Evolutionary conservation across 37 sponge, comb jelly and placozoan genomes (phyloP), one percentile per base, ranked within the genome.

Genomic region (Ianthella basta): DNA sequence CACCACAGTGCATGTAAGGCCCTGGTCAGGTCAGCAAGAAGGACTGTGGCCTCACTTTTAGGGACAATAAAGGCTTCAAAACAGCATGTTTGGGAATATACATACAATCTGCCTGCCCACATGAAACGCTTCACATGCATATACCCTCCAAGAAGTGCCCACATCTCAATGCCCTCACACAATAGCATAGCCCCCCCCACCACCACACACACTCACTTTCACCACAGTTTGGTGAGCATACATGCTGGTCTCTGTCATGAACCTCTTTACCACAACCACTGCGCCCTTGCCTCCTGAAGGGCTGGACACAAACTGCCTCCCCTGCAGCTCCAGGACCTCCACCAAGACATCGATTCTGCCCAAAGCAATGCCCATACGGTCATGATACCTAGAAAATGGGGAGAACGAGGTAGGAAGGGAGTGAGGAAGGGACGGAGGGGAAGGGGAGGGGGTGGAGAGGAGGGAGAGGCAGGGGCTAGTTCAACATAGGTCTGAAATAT

Each of bases 311-410:
- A 44, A 92, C 84, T 80, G 56, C 63, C 83, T 91, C 24, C 92
- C 92, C 30, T 90, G 91, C 34, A 94, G 79, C 19, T 85, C 83
- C 89, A 88, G 78, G 15, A 86, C 89, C 34, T 88, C 86, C 21
- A 92, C 85, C 59, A 95, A 63, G 40, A 92, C 70, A 59, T 87
- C 69, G 8, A 95, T 75, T 18, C 57, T 84, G 4, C 92, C 92
- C 35, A 92, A 36, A 15, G 90, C 87, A 30, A 95, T 91, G 30
- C 96, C 96, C 37, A 85, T 74, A 15, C 88, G 33, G 36, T 83
- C 73, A 12, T 57, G 85, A 82, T 87, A 88, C 81, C 96, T 95
- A n/a, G n/a, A n/a, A n/a, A n/a, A n/a, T n/a, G n/a, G n/a, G n/a
- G n/a, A n/a, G n/a, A n/a, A n/a, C n/a, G n/a, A n/a, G n/a, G n/a